A percentile compares a stretch with the other conserved stretches of the same genome.
phyloP scores from a whole-genome alignment of 1,140 invertebrate species.

The Calliopsis andreniformis region DNA sequence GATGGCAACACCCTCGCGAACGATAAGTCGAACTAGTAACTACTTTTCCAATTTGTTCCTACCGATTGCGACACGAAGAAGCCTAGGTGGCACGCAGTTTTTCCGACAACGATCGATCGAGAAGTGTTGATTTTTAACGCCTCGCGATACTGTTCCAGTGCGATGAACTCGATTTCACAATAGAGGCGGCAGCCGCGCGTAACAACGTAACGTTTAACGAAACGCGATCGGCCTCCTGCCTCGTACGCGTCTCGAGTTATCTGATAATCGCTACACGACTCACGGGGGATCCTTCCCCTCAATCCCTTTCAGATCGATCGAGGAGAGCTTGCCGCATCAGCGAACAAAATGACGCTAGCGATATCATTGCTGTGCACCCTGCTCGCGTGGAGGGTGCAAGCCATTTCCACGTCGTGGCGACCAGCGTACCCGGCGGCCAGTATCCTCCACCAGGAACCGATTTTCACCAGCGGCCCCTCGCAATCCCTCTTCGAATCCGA shows the following conservation, averaged over 20 bases:
- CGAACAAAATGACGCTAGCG: conserved; percentile 56
- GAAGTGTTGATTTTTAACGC: conserved; percentile 25
- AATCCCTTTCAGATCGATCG: conserved; percentile 33
- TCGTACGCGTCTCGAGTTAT: background rate
- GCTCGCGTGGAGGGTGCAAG: conserved; percentile 43
- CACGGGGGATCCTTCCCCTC: background rate
- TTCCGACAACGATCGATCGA: background rate
- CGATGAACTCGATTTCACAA: conserved; percentile 47
- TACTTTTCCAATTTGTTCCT: background rate
- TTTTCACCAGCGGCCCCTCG: conserved; percentile 53
- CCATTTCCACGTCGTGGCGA: conserved; percentile 71
- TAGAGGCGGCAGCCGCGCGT: background rate
- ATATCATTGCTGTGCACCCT: background rate
- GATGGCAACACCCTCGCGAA: no score
- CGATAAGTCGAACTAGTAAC: no score
- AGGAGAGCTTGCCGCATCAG: conserved; percentile 29
- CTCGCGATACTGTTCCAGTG: conserved; percentile 34
- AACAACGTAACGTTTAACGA: conserved; percentile 12
- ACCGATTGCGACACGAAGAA: background rate
- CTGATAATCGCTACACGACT: background rate
- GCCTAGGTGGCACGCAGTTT: background rate
- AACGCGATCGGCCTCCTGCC: conserved; percentile 9
- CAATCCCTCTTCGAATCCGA: conserved; percentile 58
- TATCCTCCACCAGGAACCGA: conserved; percentile 64
- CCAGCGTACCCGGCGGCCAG: conserved; percentile 65